Evolutionary conservation across 2,888 invertebrate species (phyloP), one percentile per base, ranked within the genome.

Genomic region (Kuschelorhynchus macadamiae): DNA sequence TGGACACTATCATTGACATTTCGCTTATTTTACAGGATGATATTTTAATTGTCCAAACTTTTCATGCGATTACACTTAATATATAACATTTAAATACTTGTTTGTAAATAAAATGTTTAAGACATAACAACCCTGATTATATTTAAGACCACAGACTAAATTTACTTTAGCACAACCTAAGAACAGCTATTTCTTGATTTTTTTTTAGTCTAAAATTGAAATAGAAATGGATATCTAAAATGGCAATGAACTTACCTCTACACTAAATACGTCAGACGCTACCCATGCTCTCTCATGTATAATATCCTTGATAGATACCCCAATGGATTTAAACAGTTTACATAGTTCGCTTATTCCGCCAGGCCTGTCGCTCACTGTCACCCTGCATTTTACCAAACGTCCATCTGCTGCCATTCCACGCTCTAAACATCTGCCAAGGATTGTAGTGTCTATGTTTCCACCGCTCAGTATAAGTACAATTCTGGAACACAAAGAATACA

Each of bases 251-350:
- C 36, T 59, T 78, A 88, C 89, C 81, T 90, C 88, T 16, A 91
- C 91, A 74, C 90, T 89, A 81, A 96, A 96, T 49, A 98, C 92
- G 81, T 98, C 97, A 1, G 91, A 90, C 66, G 90, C 91, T 11
- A 97, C 89, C 97, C 97, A 97, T 1, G 97, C 97, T 59, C 97
- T 87, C 81, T 98, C 97, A 81, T 98, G 97, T 84, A 95, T 92
- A 66, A 98, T 96, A 80, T 97, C 97, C 83, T 97, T 98, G 72
- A 98, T 95, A 36, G 93, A 93, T 11, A 95, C 95, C 0, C 95
- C 95, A 25, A 93, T 86, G 1, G 88, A 87, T 0, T 91, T 88
- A 56, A 96, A 87, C 39, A 93, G 84, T 77, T 89, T 88, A 79
- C 95, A 94, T 3, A 96, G 86, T 78, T 96, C 95, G 0, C 93